A percentile compares a stretch with the other conserved stretches of the same genome.
Conservation (phyloP, 2,113 vertebrate genomes). For the Mellivora capensis region DNA sequence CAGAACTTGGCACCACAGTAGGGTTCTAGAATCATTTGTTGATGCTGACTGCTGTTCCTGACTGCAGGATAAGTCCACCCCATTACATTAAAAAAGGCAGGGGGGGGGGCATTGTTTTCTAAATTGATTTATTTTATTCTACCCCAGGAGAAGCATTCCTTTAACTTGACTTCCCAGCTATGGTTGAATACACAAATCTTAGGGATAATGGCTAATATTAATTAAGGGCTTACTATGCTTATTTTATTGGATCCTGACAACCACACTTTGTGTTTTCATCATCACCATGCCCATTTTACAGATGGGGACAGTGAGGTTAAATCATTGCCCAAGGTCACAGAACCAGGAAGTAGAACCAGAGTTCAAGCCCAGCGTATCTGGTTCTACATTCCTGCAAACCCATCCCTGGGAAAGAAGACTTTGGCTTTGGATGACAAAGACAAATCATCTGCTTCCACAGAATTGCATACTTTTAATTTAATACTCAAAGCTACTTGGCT, state of each 20-base stretch:
- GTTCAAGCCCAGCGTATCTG: not conserved
- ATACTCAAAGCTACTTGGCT: not conserved
- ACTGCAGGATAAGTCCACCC: not conserved
- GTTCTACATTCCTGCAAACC: not conserved
- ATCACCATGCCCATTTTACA: not conserved
- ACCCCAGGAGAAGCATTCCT: not conserved
- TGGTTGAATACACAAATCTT: not conserved
- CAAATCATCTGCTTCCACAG: not conserved
- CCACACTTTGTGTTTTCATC: not conserved
- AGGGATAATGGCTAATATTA: not conserved
- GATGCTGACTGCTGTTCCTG: not conserved
- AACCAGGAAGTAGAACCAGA: not conserved
- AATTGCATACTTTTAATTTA: slow-evolving; percentile 11
- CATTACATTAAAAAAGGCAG: not conserved
- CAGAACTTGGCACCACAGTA: not conserved
- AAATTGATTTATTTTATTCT: not conserved
- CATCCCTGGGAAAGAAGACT: not conserved
- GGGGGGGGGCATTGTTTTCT: not conserved
- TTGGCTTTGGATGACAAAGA: not conserved
- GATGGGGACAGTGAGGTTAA: not conserved
- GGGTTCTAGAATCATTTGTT: not conserved
- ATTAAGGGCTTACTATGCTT: not conserved
- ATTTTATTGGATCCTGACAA: not conserved
- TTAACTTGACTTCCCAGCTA: not conserved
- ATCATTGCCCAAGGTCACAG: not conserved